Conservation (phyloP, 1,140 invertebrate species). For the Dicyema japonicum region DNA sequence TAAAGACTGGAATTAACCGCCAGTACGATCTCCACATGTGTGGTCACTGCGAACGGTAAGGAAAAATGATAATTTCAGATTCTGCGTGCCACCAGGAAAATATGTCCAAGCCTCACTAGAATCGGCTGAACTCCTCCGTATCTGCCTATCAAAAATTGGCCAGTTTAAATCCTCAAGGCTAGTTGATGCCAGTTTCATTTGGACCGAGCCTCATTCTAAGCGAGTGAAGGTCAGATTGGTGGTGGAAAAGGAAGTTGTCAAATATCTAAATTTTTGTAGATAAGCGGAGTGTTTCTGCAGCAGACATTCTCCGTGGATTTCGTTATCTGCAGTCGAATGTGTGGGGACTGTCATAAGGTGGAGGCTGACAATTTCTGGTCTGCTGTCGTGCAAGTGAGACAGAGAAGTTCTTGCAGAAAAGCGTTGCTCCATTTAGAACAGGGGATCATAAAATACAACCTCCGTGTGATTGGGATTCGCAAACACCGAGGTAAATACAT, state of each 20-base stretch:
- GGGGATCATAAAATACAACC: conserved; percentile 66
- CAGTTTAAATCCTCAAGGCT: conserved; percentile 27
- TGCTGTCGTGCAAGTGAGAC: conserved; percentile 35
- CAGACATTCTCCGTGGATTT: conserved; percentile 60
- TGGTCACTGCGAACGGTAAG: conserved; percentile 35
- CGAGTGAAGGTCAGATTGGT: conserved; percentile 78
- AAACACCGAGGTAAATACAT: conserved; percentile 1
- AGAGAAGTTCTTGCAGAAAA: conserved; percentile 49
- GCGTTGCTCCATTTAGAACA: conserved; percentile 94
- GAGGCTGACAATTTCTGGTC: conserved; percentile 95
- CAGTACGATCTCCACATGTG: conserved; percentile 27
- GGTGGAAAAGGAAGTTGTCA: conserved; percentile 54
- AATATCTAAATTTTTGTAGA: conserved; percentile 9
- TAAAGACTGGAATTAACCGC: conserved; percentile 76
- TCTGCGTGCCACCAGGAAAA: not conserved
- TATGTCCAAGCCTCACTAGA: not conserved
- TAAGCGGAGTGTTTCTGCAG: conserved; percentile 23
- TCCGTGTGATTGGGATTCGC: too few species aligned
- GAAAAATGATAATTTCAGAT: not conserved
- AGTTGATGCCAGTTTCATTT: conserved; percentile 74
- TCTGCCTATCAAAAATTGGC: conserved; percentile 3
- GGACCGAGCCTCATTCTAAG: conserved; percentile 96
- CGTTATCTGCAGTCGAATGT: conserved; percentile 61
- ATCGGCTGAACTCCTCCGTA: not conserved
- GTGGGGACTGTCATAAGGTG: conserved; percentile 66